These are phyloP conservation scores for Lagopus muta DNA, from an alignment of 2,113 vertebrate genomes.

Conservation along the genomic window DNA sequence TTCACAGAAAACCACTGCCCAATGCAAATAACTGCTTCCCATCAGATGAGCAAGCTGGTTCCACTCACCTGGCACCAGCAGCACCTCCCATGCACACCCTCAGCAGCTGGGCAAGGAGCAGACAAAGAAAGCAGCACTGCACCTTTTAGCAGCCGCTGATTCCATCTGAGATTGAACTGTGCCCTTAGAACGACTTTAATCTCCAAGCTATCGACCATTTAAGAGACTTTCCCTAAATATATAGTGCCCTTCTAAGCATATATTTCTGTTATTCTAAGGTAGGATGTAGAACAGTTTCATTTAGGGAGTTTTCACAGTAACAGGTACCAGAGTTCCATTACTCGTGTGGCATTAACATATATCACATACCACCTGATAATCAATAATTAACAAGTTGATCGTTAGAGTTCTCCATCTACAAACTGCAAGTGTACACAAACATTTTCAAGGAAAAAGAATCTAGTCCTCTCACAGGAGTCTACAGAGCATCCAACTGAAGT, in stretches of 20 bases:
- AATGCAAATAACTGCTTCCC: neutral
- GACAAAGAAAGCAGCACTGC: neutral
- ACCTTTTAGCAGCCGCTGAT: neutral
- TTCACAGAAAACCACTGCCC: neutral
- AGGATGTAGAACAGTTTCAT: neutral
- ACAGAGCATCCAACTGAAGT: neutral
- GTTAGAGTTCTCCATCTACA: neutral
- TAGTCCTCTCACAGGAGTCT: neutral
- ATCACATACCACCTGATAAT: neutral
- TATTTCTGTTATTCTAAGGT: neutral
- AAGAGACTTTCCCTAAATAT: neutral
- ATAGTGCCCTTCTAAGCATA: neutral
- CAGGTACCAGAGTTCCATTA: neutral
- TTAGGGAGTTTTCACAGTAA: neutral
- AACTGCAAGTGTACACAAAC: neutral
- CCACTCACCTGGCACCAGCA: too few relatives aligned
- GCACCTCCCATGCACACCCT: accelerated
- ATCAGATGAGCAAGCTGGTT: neutral
- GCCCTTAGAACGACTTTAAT: neutral
- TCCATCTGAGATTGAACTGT: neutral
- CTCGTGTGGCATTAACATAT: neutral
- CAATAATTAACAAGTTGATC: neutral
- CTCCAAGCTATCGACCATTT: neutral
- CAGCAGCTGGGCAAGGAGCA: accelerated
- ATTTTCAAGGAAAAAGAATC: neutral